Base-by-base conservation (phyloP, 2,113 vertebrate species). In the Vidua chalybeata region DNA sequence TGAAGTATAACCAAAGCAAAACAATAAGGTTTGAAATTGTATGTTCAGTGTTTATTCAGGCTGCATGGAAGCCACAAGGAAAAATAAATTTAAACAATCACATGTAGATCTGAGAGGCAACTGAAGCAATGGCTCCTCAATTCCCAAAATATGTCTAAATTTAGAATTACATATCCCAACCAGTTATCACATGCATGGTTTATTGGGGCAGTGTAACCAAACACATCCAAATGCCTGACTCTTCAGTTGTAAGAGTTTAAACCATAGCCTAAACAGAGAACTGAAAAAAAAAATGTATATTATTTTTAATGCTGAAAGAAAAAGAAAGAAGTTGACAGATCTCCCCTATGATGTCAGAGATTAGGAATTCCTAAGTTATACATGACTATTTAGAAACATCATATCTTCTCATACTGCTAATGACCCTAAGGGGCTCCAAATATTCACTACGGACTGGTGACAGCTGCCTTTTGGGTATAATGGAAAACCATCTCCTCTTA, bases 151-250 rank as follows among this genome's bases (percentile, higher is more conserved):
- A 43, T 19, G 16, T 63, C 82, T 91, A 96, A 76, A 69, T 79
- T 94, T 95, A 91, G 94, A 82, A 58, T 83, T 91, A 88, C 54
- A 71, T 88, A 91, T 91, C 90, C 81, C 80, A 91, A 35, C 75
- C 45, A 27, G 43, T 93, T 90, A 84, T 94, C 79, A 87, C 48
- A 73, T 1, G 2, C 43, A 7, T 49, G 37, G 15, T 86, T 94
- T 83, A 45, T 87, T 82, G 94, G 74, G 45, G 81, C 48, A 31
- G 31, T 39, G 48, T 72, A 66, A 69, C 55, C 7, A 7, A 73
- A 84, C 62, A 56, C 21, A 48, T 83, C 45, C 78, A 87, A 77
- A 66, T 55, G 49, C n/a, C 14, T 41, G 56, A 23, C 63, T 93
- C 55, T 87, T 13, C 3, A 16, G 84, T 54, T 74, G 37, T 30